Evolutionary conservation across 2,113 vertebrate genomes (phyloP).

Genomic region (Nanorana parkeri): DNA sequence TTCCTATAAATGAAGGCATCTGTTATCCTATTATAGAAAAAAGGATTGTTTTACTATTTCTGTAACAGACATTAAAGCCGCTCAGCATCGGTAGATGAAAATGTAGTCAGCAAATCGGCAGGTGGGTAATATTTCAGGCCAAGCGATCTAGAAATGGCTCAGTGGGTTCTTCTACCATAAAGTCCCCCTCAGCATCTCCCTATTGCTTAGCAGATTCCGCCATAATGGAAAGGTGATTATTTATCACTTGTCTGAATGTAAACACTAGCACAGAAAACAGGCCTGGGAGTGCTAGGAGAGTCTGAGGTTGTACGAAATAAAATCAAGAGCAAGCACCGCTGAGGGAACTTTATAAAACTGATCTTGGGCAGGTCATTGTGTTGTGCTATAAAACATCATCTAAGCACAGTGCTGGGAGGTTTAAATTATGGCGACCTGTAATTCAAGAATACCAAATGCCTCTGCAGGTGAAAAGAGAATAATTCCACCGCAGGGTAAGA

Average conservation of each 20-base stretch:
- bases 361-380: slow-evolving; percentile 27
- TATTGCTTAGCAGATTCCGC: not conserved
- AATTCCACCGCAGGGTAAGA: not conserved
- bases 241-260: slow-evolving; percentile 2
- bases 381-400: slow-evolving; percentile 18
- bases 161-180: slow-evolving; percentile 1
- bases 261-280: not conserved
- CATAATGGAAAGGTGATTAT: slow-evolving; percentile 8
- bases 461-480: not conserved
- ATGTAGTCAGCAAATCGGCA: not conserved
- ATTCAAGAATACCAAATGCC: not conserved
- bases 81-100: not conserved
- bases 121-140: not conserved
- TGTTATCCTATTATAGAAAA: too few species aligned
- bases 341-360: slow-evolving; percentile 13
- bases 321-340: slow-evolving; percentile 1
- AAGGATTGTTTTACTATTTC: not conserved
- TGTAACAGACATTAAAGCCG: slow-evolving; percentile 5
- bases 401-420: slow-evolving; percentile 24
- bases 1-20: too few species aligned
- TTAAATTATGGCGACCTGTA: slow-evolving; percentile 27
- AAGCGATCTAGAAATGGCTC: not conserved
- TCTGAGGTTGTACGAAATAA: not conserved
- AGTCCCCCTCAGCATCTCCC: not conserved
- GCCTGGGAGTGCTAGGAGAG: not conserved